phyloP scores from a whole-genome alignment of 2,888 invertebrate genomes.

The Nymphalis c-album region DNA sequence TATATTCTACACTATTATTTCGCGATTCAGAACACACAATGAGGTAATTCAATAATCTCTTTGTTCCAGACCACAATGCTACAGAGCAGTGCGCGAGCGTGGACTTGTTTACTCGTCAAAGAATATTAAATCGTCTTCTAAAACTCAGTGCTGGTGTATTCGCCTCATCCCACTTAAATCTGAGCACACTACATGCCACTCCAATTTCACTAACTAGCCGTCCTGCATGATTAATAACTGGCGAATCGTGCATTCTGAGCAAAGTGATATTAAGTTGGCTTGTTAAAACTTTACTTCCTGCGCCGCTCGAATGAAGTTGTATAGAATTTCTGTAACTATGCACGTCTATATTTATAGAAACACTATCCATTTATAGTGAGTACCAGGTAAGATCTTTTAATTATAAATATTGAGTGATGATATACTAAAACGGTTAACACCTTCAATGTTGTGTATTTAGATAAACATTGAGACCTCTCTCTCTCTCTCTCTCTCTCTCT shows the following conservation, averaged over 20 bases:
- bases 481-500: no score
- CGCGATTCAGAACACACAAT: conserved; percentile 43
- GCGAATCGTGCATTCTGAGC: conserved; percentile 75
- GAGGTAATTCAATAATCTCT: conserved; percentile 47
- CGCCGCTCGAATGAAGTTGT: conserved; percentile 68
- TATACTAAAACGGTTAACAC: no score
- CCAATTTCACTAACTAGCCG: conserved; percentile 76
- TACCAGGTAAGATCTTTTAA: neutral
- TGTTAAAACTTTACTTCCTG: conserved; percentile 78
- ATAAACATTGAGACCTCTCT: no score
- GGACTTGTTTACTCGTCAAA: conserved; percentile 48
- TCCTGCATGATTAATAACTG: conserved; percentile 79
- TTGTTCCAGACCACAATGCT: conserved; percentile 43
- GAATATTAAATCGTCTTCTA: conserved; percentile 49
- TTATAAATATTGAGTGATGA: no score
- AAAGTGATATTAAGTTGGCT: conserved; percentile 82
- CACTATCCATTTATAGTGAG: conserved; percentile 21
- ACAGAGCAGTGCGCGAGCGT: conserved; percentile 37
- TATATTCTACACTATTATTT: conserved; percentile 41
- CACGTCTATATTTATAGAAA: neutral
- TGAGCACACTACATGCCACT: conserved; percentile 58
- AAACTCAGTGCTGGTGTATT: conserved; percentile 41
- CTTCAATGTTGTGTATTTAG: neutral
- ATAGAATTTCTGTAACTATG: conserved; percentile 54
- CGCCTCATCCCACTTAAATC: conserved; percentile 47